Evolutionary conservation across 2,113 vertebrate species (phyloP).

Genomic region (Taurulus bubalis): DNA sequence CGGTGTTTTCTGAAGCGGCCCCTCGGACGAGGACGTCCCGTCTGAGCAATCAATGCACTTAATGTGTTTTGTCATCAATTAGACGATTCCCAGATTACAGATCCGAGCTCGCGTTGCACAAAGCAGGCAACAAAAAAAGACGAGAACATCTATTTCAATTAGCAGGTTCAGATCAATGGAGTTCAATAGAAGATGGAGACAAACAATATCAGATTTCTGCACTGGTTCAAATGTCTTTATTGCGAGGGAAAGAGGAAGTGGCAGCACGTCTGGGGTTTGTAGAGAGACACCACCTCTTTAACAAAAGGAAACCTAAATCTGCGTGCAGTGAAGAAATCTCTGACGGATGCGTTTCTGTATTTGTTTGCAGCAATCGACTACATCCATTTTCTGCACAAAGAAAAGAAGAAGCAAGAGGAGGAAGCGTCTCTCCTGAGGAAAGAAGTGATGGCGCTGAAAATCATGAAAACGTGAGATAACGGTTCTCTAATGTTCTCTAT

Average conservation of each 20-base stretch:
- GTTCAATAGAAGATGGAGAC: background rate
- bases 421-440: constrained; percentile 94
- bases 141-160: background rate
- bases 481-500: background rate
- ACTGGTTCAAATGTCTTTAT: background rate
- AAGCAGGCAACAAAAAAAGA: background rate
- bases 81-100: background rate
- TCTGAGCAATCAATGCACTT: background rate
- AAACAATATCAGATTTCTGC: background rate
- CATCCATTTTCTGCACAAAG: constrained; percentile 99
- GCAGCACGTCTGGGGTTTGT: background rate
- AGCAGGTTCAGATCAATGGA: background rate
- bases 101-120: background rate
- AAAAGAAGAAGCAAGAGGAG: constrained; percentile 99
- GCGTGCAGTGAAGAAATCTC: background rate
- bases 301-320: background rate
- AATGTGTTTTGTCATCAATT: background rate
- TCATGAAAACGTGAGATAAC: constrained; percentile 96
- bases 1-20: background rate
- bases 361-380: constrained; percentile 93
- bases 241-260: constrained; percentile 4
- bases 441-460: constrained; percentile 96
- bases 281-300: background rate
- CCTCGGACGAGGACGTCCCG: background rate
- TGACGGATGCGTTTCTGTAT: constrained; percentile 25